These are phyloP conservation scores for Coryphaenoides rupestris DNA, from an alignment of 2,113 vertebrate species.

Conservation along the genomic window DNA sequence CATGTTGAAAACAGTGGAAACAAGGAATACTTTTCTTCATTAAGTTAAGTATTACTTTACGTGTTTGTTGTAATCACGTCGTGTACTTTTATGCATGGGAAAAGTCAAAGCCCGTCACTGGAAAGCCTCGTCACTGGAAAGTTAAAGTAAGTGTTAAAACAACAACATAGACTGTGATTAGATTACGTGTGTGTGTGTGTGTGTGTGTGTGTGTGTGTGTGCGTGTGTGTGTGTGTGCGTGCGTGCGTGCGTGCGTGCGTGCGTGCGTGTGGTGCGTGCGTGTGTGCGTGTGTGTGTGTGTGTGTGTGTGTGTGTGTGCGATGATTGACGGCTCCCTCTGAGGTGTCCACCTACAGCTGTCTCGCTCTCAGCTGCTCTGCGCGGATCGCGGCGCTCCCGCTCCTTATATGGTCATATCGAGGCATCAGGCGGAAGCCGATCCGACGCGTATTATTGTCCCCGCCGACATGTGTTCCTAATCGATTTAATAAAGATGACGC, in stretches of 20 bases:
- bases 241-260: too few relatives aligned
- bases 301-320: background rate
- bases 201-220: background rate
- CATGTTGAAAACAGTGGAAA: background rate
- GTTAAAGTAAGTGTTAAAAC: too few relatives aligned
- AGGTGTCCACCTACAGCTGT: conserved; percentile 53
- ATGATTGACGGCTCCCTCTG: background rate
- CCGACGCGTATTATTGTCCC: conserved; percentile 59
- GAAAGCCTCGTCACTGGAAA: too few relatives aligned
- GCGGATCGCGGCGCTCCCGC: conserved; percentile 46
- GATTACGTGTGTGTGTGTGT: too few relatives aligned
- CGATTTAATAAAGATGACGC: rapidly evolving
- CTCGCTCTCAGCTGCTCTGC: conserved; percentile 35
- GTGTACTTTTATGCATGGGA: too few relatives aligned
- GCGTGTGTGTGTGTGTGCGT: background rate
- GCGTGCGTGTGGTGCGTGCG: too few relatives aligned
- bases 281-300: background rate
- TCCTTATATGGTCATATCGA: conserved; percentile 64
- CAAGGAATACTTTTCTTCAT: background rate
- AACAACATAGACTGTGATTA: too few relatives aligned
- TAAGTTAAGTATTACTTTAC: background rate
- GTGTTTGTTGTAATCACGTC: too few relatives aligned
- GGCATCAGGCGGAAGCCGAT: conserved; percentile 52
- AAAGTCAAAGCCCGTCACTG: too few relatives aligned
- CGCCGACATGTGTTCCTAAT: background rate